A percentile compares a stretch with the other conserved stretches of the same genome.
phyloP scores from a whole-genome alignment of 2,113 vertebrate genomes.

The Tragelaphus buxtoni region DNA sequence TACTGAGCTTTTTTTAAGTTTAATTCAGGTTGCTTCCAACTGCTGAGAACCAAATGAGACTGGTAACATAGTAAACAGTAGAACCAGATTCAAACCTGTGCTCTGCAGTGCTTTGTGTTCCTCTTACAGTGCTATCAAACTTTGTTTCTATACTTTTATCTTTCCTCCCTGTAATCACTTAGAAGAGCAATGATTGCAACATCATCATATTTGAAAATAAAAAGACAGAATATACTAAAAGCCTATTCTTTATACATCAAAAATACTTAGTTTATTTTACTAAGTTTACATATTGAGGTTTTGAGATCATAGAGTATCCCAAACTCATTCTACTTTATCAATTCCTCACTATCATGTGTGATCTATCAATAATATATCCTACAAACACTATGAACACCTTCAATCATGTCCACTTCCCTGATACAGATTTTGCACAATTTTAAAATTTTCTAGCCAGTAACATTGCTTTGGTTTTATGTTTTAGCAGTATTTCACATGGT shows the following conservation, averaged over 20 bases:
- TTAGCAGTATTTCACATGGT: background rate
- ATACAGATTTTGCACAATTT: background rate
- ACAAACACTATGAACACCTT: background rate
- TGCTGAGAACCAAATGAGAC: background rate
- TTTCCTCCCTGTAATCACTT: background rate
- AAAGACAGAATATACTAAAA: background rate
- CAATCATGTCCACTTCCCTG: background rate
- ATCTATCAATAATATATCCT: background rate
- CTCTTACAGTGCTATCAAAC: background rate
- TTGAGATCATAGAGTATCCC: background rate
- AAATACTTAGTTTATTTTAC: background rate
- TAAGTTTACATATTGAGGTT: background rate
- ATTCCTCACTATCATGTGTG: background rate
- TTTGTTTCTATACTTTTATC: background rate
- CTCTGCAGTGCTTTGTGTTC: accelerated
- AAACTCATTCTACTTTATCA: background rate
- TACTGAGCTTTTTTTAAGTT: background rate
- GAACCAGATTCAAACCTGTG: background rate
- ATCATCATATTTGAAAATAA: background rate
- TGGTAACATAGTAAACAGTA: background rate
- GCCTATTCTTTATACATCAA: background rate
- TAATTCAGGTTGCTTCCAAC: background rate
- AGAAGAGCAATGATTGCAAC: background rate
- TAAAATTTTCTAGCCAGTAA: background rate
- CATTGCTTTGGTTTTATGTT: background rate